A percentile compares a stretch with the other conserved stretches of the same genome.
phyloP scores from a whole-genome alignment of 1,140 invertebrate species.

The Ostrea denselamellosa region DNA sequence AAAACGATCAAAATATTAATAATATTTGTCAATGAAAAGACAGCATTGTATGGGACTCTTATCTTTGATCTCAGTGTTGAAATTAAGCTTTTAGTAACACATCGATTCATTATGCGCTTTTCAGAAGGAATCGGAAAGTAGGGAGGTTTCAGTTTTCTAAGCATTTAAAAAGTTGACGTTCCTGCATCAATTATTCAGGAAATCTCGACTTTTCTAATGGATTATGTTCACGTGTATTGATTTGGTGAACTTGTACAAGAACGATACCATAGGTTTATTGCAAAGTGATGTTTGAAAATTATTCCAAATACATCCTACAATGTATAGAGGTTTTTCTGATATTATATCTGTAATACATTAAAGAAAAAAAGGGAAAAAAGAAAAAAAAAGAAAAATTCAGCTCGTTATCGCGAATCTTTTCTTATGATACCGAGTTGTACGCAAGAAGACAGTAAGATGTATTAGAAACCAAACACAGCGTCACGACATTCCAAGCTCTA shows the following conservation, averaged over 20 bases:
- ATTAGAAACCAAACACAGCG: no score
- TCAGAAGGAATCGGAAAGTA: not conserved
- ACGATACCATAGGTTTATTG: no score
- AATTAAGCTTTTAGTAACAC: constrained; percentile 12
- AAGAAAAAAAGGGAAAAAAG: no score
- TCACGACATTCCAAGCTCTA: no score
- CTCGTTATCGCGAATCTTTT: no score
- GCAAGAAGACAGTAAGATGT: no score
- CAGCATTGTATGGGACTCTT: not conserved
- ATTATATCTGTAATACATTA: no score
- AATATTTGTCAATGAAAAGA: constrained; percentile 10
- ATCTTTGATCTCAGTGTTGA: constrained; percentile 4
- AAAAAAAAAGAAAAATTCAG: no score
- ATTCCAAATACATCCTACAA: no score
- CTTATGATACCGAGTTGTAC: no score
- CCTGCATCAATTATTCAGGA: constrained; percentile 17
- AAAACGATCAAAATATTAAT: constrained; percentile 35
- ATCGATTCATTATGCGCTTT: constrained; percentile 9
- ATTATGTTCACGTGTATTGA: not conserved
- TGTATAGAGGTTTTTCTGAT: no score
- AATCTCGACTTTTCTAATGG: constrained; percentile 18
- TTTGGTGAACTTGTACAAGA: not conserved
- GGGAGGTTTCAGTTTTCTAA: not conserved
- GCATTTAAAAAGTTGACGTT: not conserved
- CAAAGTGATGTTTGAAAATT: no score